A percentile compares a stretch with the other conserved stretches of the same genome.
Evolutionary conservation across 2,888 invertebrate genomes (phyloP).

Genomic region (Trissolcus japonicus): DNA sequence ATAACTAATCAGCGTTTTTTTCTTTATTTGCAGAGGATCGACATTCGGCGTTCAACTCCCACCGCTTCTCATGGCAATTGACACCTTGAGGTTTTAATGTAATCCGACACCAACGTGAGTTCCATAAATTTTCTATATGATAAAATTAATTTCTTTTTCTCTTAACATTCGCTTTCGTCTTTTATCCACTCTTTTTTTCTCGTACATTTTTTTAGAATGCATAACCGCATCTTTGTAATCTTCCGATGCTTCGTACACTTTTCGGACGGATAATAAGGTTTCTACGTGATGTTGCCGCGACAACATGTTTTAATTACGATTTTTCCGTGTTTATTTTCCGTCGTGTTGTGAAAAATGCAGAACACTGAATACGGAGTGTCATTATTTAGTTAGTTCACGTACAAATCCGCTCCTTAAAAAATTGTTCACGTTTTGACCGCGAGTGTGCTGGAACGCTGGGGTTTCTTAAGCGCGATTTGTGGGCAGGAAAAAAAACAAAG

Average conservation of each 20-base stretch:
- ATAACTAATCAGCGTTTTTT: constrained; percentile 11
- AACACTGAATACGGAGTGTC: constrained; percentile 6
- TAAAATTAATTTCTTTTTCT: constrained; percentile 8
- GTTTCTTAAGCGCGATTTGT: constrained; percentile 26
- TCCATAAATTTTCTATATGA: constrained; percentile 23
- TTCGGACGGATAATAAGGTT: constrained; percentile 46
- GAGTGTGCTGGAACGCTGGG: constrained; percentile 18
- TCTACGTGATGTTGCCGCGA: constrained; percentile 19
- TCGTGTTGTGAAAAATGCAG: constrained; percentile 36
- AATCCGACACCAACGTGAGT: constrained; percentile 29
- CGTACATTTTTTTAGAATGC: constrained; percentile 2
- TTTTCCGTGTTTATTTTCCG: constrained; percentile 22
- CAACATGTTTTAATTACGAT: constrained; percentile 22
- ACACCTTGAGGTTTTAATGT: constrained; percentile 35
- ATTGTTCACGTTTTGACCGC: constrained; percentile 40
- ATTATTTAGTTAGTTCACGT: constrained; percentile 12
- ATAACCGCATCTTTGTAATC: constrained; percentile 17
- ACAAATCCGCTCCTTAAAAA: constrained; percentile 24
- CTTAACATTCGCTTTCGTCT: not conserved
- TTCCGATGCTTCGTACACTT: constrained; percentile 42
- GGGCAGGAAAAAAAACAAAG: constrained; percentile 25
- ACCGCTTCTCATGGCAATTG: constrained; percentile 28
- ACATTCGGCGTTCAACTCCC: not conserved
- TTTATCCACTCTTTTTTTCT: not conserved
- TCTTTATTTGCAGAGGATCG: constrained; percentile 8